Base-by-base conservation (phyloP, 2,113 vertebrate species). In the Serilophus lunatus region DNA sequence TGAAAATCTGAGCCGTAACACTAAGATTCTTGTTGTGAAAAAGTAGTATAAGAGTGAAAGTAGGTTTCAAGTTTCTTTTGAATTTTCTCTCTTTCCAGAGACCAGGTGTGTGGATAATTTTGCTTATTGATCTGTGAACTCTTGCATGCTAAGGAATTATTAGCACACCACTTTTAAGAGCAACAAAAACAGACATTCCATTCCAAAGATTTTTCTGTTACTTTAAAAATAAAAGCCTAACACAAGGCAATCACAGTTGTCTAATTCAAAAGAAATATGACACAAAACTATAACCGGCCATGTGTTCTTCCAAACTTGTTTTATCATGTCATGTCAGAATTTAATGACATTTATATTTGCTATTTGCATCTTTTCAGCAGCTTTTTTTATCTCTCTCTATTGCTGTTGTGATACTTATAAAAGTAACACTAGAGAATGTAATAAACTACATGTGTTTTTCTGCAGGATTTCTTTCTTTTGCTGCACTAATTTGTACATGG, bases 361-460 rank as follows among this genome's bases (percentile, higher is more conserved):
- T 95, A 82, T 94, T 96, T 95, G 40, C 95, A 96, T 95, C 95
- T 95, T 97, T 97, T 96, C 96, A 97, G 88, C 71, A 86, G 88
- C 18, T 86, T 86, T 86, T 96, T 95, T 95, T 75, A 93, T 65
- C 63, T 93, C 50, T 93, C 82, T 97, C 18, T 86, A 84, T 96
- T 96, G 74, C 88, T 97, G 79, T 96, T 97, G 57, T 97, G 59
- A 49, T 83, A 86, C 90, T 72, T 96, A 75, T 49, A 96, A 84
- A 82, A 96, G 84, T 96, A 97, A 94, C 91, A 94, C 84, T 96
- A 89, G n/a, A 81, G 97, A 97, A 90, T 97, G 85, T 97, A 98
- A 98, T 97, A 97, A 97, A 96, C 93, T 96, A 96, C 97, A 96
- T 97, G 96, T 97, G 96, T 97, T 97, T 96, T 96, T 93, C 95